Percentiles rank a stretch among this genome's conserved stretches.
Evolutionary conservation across 2,113 vertebrate genomes (phyloP).

Genomic region (Tetrax tetrax): DNA sequence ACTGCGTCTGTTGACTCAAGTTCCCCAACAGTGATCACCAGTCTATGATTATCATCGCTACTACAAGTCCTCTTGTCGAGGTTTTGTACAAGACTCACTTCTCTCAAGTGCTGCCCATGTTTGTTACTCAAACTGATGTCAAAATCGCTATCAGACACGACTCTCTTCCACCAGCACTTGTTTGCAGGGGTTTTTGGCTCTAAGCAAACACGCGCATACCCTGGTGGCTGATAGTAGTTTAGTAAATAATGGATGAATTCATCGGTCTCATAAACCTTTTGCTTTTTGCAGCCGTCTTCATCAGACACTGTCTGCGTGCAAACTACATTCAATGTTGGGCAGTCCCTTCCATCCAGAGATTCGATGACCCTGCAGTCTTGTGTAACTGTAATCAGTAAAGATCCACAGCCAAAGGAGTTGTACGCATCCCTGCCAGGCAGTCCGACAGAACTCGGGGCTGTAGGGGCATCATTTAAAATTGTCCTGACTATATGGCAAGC

Average conservation of each 20-base stretch:
- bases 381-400: conserved; percentile 52
- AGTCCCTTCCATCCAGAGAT: conserved; percentile 7
- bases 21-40: conserved; percentile 13
- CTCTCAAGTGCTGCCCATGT: background rate
- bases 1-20: background rate
- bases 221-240: conserved; percentile 76
- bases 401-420: background rate
- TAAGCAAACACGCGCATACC: conserved; percentile 67
- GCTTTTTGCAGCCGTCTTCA: conserved; percentile 37
- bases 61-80: background rate
- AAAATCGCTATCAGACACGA: conserved; percentile 62
- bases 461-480: background rate
- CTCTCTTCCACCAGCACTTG: conserved; percentile 71
- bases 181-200: background rate
- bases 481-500: conserved; percentile 9
- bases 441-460: background rate
- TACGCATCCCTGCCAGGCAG: background rate
- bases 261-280: conserved; percentile 80
- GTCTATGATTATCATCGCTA: background rate
- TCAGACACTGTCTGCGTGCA: background rate
- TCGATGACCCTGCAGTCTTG: background rate
- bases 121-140: conserved; percentile 62
- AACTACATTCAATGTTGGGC: background rate
- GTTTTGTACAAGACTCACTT: conserved; percentile 29
- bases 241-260: conserved; percentile 81